Percentiles rank a stretch among this genome's conserved stretches.
Evolutionary conservation across 2,113 vertebrate species (phyloP).

Genomic region (Morone saxatilis): DNA sequence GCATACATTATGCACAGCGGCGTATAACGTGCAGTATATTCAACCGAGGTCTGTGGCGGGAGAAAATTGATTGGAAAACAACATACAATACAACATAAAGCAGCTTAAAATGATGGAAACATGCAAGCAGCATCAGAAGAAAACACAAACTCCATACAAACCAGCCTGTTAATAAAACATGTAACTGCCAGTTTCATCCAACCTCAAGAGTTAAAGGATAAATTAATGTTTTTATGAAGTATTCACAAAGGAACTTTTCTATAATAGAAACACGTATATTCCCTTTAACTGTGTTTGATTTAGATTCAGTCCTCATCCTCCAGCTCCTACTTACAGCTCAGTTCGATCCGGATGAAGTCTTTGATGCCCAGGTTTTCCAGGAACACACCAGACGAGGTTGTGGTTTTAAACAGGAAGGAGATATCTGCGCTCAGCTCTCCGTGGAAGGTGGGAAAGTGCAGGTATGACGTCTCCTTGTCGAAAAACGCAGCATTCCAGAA

Average conservation of each 20-base stretch:
- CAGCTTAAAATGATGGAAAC: background rate
- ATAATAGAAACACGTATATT: background rate
- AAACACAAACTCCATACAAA: background rate
- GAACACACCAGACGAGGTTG: conserved; percentile 91
- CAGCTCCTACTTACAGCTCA: conserved; percentile 88
- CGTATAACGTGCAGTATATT: background rate
- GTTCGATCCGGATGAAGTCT: conserved; percentile 95
- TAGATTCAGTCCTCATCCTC: background rate
- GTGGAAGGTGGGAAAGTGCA: conserved; percentile 93
- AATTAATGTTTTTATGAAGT: too few species aligned
- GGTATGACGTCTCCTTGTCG: conserved; percentile 76
- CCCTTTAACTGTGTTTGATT: background rate
- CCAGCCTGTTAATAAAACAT: background rate
- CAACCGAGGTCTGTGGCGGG: background rate
- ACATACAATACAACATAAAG: conserved; percentile 4
- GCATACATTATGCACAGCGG: background rate
- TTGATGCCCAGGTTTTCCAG: conserved; percentile 96
- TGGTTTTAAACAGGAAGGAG: conserved; percentile 96
- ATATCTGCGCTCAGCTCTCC: conserved; percentile 94
- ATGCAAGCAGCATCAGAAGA: background rate
- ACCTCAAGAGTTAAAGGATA: too few species aligned
- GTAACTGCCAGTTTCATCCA: background rate
- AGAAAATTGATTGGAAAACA: conserved; percentile 1
- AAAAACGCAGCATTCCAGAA: conserved; percentile 97
- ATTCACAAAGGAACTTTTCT: too few species aligned